These are phyloP conservation scores for Mormyrus lacerda DNA, from an alignment of 2,113 vertebrate species.

Conservation along the genomic window DNA sequence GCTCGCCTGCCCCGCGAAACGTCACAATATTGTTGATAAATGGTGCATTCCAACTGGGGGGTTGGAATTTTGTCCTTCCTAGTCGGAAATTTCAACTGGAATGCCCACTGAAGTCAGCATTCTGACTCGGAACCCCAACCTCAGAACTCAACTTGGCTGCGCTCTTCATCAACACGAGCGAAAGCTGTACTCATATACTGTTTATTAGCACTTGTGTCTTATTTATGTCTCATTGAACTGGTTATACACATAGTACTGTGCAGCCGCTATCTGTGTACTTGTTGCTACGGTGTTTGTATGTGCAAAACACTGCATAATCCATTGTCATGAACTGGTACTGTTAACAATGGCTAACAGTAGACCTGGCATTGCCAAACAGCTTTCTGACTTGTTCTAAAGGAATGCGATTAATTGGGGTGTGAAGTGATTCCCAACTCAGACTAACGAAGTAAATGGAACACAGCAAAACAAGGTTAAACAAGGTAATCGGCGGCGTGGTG, in stretches of 20 bases:
- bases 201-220: background rate
- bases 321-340: background rate
- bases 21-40: background rate
- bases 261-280: background rate
- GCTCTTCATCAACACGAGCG: background rate
- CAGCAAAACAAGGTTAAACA: background rate
- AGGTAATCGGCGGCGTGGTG: background rate
- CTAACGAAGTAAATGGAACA: background rate
- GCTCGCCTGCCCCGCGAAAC: too few relatives aligned
- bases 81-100: background rate
- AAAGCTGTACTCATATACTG: background rate
- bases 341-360: background rate
- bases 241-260: background rate
- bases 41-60: background rate
- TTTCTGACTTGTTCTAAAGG: background rate
- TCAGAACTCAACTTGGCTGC: background rate
- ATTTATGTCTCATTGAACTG: background rate
- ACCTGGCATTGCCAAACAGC: background rate
- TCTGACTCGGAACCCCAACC: background rate
- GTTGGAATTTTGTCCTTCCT: background rate
- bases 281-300: background rate
- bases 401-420: background rate
- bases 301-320: background rate
- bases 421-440: background rate
- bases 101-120: background rate